phyloP scores from a whole-genome alignment of 1,140 invertebrate species.

The Drosophila littoralis region DNA sequence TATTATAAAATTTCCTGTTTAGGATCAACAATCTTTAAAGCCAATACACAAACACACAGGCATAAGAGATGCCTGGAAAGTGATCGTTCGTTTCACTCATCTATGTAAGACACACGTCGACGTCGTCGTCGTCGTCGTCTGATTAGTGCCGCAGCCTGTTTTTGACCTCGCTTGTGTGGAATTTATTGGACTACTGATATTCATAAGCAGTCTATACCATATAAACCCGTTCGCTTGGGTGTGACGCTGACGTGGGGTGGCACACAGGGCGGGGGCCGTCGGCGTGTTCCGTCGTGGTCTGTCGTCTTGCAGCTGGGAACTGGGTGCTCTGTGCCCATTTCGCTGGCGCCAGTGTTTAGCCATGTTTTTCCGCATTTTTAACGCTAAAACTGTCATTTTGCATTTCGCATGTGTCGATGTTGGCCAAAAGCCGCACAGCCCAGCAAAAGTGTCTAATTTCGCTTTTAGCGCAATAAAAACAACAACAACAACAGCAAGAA shows the following conservation, averaged over 20 bases:
- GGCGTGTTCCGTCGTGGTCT: constrained; percentile 5
- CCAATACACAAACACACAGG: not conserved
- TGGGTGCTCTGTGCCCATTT: constrained; percentile 69
- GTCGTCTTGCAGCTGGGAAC: constrained; percentile 12
- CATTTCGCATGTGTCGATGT: constrained; percentile 52
- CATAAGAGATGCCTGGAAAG: constrained; percentile 5
- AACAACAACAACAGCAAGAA: constrained; percentile 1
- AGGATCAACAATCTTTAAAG: constrained; percentile 27
- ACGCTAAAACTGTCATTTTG: constrained; percentile 59
- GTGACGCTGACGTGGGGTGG: not conserved
- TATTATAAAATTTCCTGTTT: constrained; percentile 55
- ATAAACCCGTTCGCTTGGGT: constrained; percentile 45
- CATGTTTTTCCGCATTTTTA: constrained; percentile 74
- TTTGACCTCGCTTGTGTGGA: constrained; percentile 48
- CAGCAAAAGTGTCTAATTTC: constrained; percentile 81
- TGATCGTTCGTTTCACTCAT: constrained; percentile 26
- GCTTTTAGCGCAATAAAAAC: constrained; percentile 48
- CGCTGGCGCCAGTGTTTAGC: constrained; percentile 67
- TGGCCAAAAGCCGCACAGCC: constrained; percentile 11
- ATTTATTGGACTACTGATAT: constrained; percentile 53
- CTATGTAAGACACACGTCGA: constrained; percentile 20
- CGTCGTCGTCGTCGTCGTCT: constrained; percentile 7
- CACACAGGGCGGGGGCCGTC: not conserved
- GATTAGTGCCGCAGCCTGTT: constrained; percentile 50
- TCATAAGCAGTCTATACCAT: constrained; percentile 12